Evolutionary conservation across 2,113 vertebrate genomes (phyloP).

Genomic region (Elephantulus edwardii): DNA sequence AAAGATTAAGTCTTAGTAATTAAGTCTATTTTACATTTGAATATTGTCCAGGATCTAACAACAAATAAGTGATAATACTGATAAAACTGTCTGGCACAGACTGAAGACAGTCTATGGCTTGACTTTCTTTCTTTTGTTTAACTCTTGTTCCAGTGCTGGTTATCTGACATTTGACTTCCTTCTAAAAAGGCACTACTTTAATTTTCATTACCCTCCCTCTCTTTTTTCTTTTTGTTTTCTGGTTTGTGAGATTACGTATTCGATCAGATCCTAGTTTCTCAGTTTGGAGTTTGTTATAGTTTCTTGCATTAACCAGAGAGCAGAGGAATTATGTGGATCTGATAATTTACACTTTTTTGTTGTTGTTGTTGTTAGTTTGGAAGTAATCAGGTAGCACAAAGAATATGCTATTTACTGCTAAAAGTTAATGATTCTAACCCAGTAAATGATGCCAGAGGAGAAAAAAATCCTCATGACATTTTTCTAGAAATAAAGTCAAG

Average conservation of each 20-base stretch:
- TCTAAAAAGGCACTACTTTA: not conserved
- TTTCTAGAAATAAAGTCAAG: too few species aligned
- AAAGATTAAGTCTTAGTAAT: not conserved
- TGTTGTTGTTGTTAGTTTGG: too few species aligned
- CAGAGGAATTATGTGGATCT: not conserved
- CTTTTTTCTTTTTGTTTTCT: too few species aligned
- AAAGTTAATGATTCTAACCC: not conserved
- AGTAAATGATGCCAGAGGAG: not conserved
- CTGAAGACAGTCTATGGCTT: not conserved
- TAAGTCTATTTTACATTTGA: not conserved
- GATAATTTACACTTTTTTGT: not conserved
- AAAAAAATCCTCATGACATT: too few species aligned
- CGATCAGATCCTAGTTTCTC: not conserved
- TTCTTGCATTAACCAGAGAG: not conserved
- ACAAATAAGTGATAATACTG: not conserved
- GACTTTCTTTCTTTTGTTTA: not conserved
- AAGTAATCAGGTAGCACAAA: too few species aligned
- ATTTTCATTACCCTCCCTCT: not conserved
- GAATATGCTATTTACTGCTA: too few species aligned
- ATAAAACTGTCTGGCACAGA: not conserved
- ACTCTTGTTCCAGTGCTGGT: not conserved
- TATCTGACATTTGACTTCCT: not conserved
- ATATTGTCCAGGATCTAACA: not conserved
- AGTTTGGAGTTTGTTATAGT: not conserved
- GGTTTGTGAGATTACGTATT: not conserved